Percentiles rank a stretch among this genome's conserved stretches.
Conservation (phyloP, 2,113 vertebrate species). For the Pedionomus torquatus region DNA sequence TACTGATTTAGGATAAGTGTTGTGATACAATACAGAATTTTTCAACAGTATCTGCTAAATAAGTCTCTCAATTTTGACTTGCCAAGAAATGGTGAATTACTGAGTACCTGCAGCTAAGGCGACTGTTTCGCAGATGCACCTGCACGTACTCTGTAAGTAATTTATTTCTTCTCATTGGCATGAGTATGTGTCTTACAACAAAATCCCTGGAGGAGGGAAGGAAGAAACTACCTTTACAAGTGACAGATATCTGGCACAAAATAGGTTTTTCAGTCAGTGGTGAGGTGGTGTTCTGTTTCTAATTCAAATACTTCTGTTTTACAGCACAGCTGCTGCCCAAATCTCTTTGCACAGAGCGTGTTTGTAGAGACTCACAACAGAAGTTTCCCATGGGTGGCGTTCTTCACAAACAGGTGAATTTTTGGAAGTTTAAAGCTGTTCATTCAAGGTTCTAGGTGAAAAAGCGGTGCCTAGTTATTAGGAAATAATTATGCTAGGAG, state of each 20-base stretch:
- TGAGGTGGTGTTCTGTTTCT: neutral
- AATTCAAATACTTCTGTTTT: slow-evolving; percentile 21
- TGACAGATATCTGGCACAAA: neutral
- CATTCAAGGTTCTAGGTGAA: neutral
- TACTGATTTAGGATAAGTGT: neutral
- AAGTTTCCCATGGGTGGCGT: slow-evolving; percentile 87
- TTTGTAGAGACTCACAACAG: slow-evolving; percentile 92
- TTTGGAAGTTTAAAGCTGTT: neutral
- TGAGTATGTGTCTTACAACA: neutral
- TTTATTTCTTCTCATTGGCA: neutral
- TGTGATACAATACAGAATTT: neutral
- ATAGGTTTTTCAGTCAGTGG: accelerated
- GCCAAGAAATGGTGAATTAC: neutral
- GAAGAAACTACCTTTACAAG: neutral
- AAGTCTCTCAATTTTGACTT: neutral
- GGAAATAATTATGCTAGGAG: neutral
- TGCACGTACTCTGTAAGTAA: neutral
- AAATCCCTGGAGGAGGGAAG: neutral
- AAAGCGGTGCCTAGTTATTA: neutral
- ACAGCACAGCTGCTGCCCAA: slow-evolving; percentile 93
- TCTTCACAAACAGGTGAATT: slow-evolving; percentile 91
- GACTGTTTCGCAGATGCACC: neutral
- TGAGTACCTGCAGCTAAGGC: neutral
- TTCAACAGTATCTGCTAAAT: neutral
- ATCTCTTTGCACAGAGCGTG: slow-evolving; percentile 92